phyloP scores from a whole-genome alignment of 2,113 vertebrate species.

The Chionodraco myersi region DNA sequence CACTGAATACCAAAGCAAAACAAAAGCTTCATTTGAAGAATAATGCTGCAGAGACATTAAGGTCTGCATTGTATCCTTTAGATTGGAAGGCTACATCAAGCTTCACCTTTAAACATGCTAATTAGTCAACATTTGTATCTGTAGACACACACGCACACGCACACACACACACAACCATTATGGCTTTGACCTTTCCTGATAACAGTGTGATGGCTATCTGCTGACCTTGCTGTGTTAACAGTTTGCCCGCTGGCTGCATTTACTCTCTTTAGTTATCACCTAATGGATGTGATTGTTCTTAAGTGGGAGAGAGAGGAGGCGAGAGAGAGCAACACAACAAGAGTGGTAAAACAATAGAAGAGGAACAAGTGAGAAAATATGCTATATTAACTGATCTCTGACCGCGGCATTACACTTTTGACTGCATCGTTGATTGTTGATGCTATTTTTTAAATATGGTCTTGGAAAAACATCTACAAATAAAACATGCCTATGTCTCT shows the following conservation, averaged over 20 bases:
- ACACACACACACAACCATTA: conserved; percentile 40
- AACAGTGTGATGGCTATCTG: conserved; percentile 65
- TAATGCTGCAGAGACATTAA: neutral
- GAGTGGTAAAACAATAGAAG: neutral
- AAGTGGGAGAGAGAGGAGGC: neutral
- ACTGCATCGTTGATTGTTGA: conserved; percentile 43
- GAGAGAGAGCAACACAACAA: neutral
- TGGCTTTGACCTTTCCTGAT: conserved; percentile 59
- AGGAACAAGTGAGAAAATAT: neutral
- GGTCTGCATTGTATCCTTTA: neutral
- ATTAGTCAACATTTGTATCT: conserved; percentile 9
- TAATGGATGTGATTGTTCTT: conserved; percentile 38
- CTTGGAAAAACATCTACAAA: conserved; percentile 28
- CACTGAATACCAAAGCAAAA: neutral
- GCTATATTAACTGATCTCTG: conserved; percentile 12
- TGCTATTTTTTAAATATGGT: conserved; percentile 44
- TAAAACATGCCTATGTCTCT: conserved; percentile 37
- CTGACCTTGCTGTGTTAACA: conserved; percentile 67
- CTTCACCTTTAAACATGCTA: conserved; percentile 17
- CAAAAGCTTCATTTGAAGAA: conserved; percentile 10
- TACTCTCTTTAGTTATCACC: conserved; percentile 18
- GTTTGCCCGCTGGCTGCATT: conserved; percentile 54
- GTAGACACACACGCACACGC: neutral
- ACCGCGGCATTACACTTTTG: conserved; percentile 48
- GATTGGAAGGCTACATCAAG: neutral